phyloP scores from a whole-genome alignment of 23 tunicate genomes.

The Oikopleura vanhoeffeni region DNA sequence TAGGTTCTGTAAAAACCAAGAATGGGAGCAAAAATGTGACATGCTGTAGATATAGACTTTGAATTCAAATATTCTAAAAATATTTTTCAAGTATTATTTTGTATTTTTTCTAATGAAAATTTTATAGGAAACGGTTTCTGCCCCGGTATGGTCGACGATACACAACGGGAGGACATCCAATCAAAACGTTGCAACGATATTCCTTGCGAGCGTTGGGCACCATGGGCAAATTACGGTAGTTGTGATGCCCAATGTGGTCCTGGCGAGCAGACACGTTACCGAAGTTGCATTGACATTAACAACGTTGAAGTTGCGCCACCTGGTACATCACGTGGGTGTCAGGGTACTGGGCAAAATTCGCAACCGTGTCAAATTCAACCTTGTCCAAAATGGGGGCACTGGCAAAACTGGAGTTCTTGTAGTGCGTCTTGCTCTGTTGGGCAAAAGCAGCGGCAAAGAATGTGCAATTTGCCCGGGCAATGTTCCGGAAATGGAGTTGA shows the following conservation, averaged over 20 bases:
- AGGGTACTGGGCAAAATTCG: background rate
- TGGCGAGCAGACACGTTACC: background rate
- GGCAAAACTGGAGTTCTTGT: background rate
- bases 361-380: background rate
- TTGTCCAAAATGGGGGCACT: background rate
- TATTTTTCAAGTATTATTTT: no score
- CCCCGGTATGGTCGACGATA: slow-evolving; percentile 12
- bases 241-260: background rate
- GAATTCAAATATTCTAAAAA: no score
- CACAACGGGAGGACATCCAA: background rate
- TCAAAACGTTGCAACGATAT: background rate
- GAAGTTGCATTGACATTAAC: background rate
- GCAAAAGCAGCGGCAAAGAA: background rate
- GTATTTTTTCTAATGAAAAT: no score
- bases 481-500: background rate
- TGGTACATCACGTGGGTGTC: background rate
- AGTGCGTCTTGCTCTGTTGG: background rate
- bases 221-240: background rate
- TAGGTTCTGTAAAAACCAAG: no score
- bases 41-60: no score
- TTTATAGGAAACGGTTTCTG: slow-evolving; percentile 16
- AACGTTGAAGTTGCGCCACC: background rate
- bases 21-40: no score
- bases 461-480: slow-evolving; percentile 11
- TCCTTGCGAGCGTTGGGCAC: background rate